Conservation (phyloP, 2,113 vertebrate species). For the Noturus placidus region DNA sequence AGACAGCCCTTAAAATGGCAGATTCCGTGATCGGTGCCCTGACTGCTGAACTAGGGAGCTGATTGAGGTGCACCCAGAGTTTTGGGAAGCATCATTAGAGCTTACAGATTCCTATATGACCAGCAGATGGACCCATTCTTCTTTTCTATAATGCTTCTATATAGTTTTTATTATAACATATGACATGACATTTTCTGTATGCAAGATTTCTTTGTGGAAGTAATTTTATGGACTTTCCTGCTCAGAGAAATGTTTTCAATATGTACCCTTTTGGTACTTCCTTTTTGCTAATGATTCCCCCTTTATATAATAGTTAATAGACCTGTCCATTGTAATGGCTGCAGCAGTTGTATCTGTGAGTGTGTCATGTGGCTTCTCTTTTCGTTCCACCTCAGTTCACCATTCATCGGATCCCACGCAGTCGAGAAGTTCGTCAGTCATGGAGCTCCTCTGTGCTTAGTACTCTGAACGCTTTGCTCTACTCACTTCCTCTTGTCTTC, state of each 20-base stretch:
- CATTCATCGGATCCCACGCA: conserved; percentile 83
- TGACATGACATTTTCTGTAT: background rate
- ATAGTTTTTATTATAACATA: background rate
- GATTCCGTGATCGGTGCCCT: too few species aligned
- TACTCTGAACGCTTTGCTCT: conserved; percentile 75
- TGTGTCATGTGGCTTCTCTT: background rate
- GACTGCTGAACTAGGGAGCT: too few species aligned
- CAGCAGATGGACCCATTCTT: conserved; percentile 34
- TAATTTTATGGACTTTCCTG: background rate
- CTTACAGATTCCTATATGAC: conserved; percentile 13
- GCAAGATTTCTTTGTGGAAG: background rate
- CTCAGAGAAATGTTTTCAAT: background rate
- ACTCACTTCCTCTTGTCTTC: conserved; percentile 80
- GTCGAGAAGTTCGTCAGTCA: conserved; percentile 88
- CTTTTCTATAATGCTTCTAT: background rate
- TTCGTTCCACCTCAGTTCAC: conserved; percentile 72
- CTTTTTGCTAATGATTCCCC: background rate
- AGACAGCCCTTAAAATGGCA: too few species aligned
- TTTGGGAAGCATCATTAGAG: background rate
- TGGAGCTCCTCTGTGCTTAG: conserved; percentile 83
- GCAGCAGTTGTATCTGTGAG: background rate
- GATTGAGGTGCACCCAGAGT: background rate
- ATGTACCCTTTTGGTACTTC: background rate
- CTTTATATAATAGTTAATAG: background rate
- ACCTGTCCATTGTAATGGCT: background rate